phyloP scores from a whole-genome alignment of 1,140 invertebrate genomes.

The Pseudoatta argentina region DNA sequence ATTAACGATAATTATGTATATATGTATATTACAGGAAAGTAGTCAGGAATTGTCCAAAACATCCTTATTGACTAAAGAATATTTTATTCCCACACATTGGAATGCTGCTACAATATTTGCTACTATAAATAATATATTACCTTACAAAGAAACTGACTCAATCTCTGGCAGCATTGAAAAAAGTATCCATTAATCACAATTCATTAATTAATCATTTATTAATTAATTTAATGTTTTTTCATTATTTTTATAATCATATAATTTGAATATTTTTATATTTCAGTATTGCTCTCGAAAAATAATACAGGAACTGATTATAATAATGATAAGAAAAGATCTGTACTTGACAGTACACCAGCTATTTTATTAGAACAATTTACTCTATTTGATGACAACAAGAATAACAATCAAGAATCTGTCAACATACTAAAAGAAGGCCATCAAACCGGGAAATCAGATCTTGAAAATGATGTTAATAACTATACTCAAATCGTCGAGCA shows the following conservation, averaged over 20 bases:
- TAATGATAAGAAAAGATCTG: constrained; percentile 72
- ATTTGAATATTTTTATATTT: constrained; percentile 57
- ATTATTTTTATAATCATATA: constrained; percentile 12
- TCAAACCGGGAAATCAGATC: constrained; percentile 72
- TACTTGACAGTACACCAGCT: constrained; percentile 62
- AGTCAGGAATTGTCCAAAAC: constrained; percentile 66
- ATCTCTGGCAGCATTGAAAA: constrained; percentile 74
- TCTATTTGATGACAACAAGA: constrained; percentile 75
- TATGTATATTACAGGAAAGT: constrained; percentile 69
- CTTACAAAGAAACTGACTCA: constrained; percentile 73
- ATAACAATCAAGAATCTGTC: constrained; percentile 77
- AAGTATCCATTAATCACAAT: constrained; percentile 66
- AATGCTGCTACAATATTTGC: constrained; percentile 71
- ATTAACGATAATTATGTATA: constrained; percentile 35
- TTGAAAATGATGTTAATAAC: constrained; percentile 71
- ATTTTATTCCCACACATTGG: constrained; percentile 68
- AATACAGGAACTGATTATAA: constrained; percentile 58
- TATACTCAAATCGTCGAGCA: constrained; percentile 70
- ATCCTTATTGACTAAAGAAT: constrained; percentile 67
- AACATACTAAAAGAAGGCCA: constrained; percentile 73
- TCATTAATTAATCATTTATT: constrained; percentile 12
- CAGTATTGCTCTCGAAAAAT: constrained; percentile 61
- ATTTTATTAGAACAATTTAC: constrained; percentile 66
- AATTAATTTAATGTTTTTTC: constrained; percentile 13
- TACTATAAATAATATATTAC: constrained; percentile 74